Percentiles rank a stretch among this genome's conserved stretches.
phyloP scores from a whole-genome alignment of 2,113 vertebrate species.

The Chionomys nivalis region DNA sequence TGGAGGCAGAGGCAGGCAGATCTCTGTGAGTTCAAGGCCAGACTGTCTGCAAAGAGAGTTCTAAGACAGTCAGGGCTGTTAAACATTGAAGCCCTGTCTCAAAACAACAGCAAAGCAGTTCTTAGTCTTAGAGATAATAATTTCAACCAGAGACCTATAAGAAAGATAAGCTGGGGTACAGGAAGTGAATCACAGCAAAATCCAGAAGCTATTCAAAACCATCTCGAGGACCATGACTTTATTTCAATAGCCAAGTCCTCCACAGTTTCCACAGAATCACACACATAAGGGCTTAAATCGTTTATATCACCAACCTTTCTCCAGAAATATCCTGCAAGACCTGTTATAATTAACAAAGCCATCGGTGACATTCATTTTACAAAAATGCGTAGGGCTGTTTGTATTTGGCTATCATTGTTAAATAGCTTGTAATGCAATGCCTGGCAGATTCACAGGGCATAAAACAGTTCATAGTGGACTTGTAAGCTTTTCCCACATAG shows the following conservation, averaged over 20 bases:
- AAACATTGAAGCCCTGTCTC: neutral
- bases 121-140: constrained; percentile 59
- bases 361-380: neutral
- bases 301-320: neutral
- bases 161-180: neutral
- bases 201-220: constrained; percentile 60
- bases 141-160: constrained; percentile 70
- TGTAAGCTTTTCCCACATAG: neutral
- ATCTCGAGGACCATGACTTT: constrained; percentile 5
- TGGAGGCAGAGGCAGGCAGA: neutral
- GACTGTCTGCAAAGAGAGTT: neutral
- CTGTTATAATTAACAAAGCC: neutral
- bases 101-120: neutral
- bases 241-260: neutral
- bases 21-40: neutral
- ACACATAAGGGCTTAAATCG: constrained; percentile 35
- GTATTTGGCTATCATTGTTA: neutral
- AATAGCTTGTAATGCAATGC: neutral
- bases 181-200: constrained; percentile 57
- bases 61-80: neutral
- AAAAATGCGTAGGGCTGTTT: neutral
- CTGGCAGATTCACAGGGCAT: too few species aligned
- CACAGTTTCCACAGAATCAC: constrained; percentile 4
- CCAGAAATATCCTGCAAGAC: neutral
- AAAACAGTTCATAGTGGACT: neutral